Percentiles rank a stretch among this genome's conserved stretches.
Conservation (phyloP, 1,140 invertebrate genomes). For the Lutraria rhynchaena region DNA sequence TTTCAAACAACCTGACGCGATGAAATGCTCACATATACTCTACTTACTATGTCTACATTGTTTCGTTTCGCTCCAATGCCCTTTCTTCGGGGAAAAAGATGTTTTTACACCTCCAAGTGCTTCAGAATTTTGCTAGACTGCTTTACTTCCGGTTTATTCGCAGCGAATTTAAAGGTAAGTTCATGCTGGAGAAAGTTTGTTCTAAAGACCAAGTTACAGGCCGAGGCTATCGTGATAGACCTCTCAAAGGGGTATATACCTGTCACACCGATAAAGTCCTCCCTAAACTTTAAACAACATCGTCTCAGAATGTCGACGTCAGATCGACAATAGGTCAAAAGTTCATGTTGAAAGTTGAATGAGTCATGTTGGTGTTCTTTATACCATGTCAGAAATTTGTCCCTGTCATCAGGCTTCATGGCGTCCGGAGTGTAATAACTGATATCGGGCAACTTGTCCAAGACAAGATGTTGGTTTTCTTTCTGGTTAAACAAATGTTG, state of each 20-base stretch:
- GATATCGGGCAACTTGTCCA: background rate
- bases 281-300: slow-evolving; percentile 12
- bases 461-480: slow-evolving; percentile 6
- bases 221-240: slow-evolving; percentile 10
- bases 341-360: slow-evolving; percentile 36
- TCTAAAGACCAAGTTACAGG: slow-evolving; percentile 19
- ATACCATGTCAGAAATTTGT: slow-evolving; percentile 46
- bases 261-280: slow-evolving; percentile 12
- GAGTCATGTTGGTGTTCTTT: slow-evolving; percentile 10
- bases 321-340: slow-evolving; percentile 22
- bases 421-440: slow-evolving; percentile 15
- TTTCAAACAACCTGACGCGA: no score
- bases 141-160: no score
- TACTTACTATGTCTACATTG: no score
- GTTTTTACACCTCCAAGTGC: no score
- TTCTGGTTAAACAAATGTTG: slow-evolving; percentile 28
- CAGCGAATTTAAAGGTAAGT: no score
- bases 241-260: slow-evolving; percentile 19
- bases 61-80: no score
- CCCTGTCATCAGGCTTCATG: slow-evolving; percentile 23
- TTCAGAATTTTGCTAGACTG: no score
- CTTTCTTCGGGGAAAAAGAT: no score
- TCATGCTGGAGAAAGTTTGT: slow-evolving; percentile 32
- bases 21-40: no score
- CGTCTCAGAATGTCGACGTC: slow-evolving; percentile 50